These are phyloP conservation scores for Macroglossus sobrinus DNA, from an alignment of 2,113 vertebrate species.

Conservation along the genomic window DNA sequence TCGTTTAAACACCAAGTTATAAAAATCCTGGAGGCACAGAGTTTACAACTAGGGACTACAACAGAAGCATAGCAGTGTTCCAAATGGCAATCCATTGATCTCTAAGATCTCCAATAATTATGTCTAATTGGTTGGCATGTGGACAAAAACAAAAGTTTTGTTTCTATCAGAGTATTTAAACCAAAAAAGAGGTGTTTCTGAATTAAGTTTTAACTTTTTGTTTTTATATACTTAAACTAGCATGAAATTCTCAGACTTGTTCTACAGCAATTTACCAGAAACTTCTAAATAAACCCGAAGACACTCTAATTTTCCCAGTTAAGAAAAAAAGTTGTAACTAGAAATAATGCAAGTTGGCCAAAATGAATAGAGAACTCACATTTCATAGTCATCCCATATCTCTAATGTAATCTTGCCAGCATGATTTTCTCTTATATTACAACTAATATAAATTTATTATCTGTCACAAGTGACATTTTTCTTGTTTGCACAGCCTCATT, in stretches of 20 bases:
- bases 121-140: background rate
- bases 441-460: background rate
- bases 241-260: background rate
- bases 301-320: background rate
- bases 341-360: background rate
- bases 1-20: constrained; percentile 17
- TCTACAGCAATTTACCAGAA: background rate
- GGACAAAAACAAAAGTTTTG: background rate
- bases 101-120: constrained; percentile 2
- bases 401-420: background rate
- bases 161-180: background rate
- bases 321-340: background rate
- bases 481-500: background rate
- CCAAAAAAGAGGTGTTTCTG: background rate
- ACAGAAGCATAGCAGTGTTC: background rate
- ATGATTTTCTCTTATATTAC: background rate
- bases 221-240: constrained; percentile 15
- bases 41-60: background rate
- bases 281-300: background rate
- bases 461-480: background rate
- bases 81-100: background rate
- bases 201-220: background rate
- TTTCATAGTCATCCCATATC: background rate
- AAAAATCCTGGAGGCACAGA: constrained; percentile 21
- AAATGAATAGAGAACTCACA: background rate